These are phyloP conservation scores for Samia ricini DNA, from an alignment of 1,140 invertebrate genomes.

Conservation along the genomic window DNA sequence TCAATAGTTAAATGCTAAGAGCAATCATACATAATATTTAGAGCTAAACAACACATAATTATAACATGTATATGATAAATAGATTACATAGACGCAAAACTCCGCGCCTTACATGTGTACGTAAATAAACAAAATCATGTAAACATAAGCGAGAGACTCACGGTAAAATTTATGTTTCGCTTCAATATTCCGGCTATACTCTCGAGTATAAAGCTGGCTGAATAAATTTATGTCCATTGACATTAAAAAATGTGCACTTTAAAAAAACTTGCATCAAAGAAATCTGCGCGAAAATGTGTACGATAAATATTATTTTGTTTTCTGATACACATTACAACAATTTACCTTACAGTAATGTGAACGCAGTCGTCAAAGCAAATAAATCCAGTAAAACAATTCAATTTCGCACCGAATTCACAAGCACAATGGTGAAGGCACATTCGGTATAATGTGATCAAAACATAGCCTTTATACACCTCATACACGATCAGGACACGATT, in stretches of 20 bases:
- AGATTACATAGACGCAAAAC: constrained; percentile 28
- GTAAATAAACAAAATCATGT: constrained; percentile 72
- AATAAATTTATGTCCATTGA: constrained; percentile 20
- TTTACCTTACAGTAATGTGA: constrained; percentile 39
- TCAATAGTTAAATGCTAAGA: not conserved
- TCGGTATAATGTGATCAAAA: constrained; percentile 66
- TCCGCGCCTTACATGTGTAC: constrained; percentile 35
- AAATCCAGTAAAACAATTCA: constrained; percentile 49
- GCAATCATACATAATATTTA: not conserved
- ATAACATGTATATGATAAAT: constrained; percentile 12
- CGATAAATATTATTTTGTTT: constrained; percentile 1
- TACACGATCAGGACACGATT: constrained; percentile 13
- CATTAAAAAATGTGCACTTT: not conserved
- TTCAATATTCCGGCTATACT: constrained; percentile 30
- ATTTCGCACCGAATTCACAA: constrained; percentile 44
- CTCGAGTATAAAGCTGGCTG: not conserved
- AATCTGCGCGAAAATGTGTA: not conserved
- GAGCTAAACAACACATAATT: not conserved
- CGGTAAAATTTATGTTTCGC: constrained; percentile 49
- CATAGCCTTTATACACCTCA: constrained; percentile 61
- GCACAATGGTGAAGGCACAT: constrained; percentile 69
- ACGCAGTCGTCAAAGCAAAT: constrained; percentile 39
- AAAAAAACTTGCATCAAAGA: not conserved
- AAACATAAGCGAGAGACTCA: constrained; percentile 62
- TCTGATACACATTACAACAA: not conserved